phyloP scores from a whole-genome alignment of 2,113 vertebrate genomes.

The Hydropotes inermis region DNA sequence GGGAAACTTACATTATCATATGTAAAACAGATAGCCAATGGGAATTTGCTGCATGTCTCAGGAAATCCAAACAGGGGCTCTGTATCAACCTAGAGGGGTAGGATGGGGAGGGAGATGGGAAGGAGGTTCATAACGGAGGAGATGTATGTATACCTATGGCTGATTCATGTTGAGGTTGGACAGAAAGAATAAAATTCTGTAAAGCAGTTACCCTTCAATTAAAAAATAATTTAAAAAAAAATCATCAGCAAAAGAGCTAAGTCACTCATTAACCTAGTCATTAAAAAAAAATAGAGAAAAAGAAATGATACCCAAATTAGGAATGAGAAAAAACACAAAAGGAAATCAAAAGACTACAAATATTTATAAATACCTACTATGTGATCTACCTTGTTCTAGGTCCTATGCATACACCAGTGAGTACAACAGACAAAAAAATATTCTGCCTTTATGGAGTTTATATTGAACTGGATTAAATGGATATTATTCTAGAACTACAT shows the following conservation, averaged over 20 bases:
- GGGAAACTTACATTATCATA: too few relatives aligned
- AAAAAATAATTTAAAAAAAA: background rate
- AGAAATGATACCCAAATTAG: background rate
- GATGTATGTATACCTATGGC: background rate
- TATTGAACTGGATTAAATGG: background rate
- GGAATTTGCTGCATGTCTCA: background rate
- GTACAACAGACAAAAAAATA: background rate
- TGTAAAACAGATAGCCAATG: too few relatives aligned
- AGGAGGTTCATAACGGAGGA: background rate
- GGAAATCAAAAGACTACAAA: background rate
- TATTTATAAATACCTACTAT: background rate
- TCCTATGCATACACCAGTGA: background rate
- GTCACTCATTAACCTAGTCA: background rate
- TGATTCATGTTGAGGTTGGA: background rate
- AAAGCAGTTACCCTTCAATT: background rate
- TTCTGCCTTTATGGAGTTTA: background rate
- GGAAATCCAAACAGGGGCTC: background rate
- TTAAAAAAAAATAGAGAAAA: background rate
- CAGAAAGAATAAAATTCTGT: background rate
- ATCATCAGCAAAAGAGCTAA: background rate
- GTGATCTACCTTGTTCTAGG: background rate
- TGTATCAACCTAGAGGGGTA: background rate
- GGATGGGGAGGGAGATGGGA: background rate
- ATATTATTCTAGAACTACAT: background rate
- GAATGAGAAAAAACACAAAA: background rate